Percentiles rank a stretch among this genome's conserved stretches.
These are phyloP conservation scores for Dasysyrphus tricinctus DNA, from an alignment of 2,888 invertebrate genomes.

Conservation along the genomic window DNA sequence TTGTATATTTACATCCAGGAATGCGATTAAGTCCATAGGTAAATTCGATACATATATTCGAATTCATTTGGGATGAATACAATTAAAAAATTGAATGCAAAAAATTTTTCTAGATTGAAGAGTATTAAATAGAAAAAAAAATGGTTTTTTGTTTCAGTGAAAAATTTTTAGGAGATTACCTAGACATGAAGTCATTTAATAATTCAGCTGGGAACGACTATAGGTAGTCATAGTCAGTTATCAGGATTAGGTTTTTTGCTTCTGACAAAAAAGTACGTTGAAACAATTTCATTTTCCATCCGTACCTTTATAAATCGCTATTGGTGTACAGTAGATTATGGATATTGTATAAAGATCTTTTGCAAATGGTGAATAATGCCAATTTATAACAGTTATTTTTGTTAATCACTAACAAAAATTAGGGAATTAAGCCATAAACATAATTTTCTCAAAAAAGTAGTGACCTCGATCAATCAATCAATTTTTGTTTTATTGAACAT, in stretches of 20 bases:
- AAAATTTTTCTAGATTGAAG: background rate
- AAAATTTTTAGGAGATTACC: slow-evolving; percentile 9
- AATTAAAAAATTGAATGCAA: slow-evolving; percentile 4
- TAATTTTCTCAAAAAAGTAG: too few species aligned
- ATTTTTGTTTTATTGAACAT: too few species aligned
- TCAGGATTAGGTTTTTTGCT: slow-evolving; percentile 17
- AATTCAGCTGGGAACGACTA: background rate
- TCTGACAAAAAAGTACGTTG: background rate
- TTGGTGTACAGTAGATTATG: background rate
- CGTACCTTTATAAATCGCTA: background rate
- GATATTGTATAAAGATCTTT: too few species aligned
- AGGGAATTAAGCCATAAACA: too few species aligned
- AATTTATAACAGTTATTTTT: too few species aligned
- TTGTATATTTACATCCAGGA: slow-evolving; percentile 2
- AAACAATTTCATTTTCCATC: background rate
- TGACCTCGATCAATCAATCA: too few species aligned
- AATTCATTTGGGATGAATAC: background rate
- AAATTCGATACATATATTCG: background rate
- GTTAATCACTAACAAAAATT: too few species aligned
- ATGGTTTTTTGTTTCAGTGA: background rate
- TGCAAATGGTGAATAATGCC: too few species aligned
- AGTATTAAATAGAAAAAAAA: background rate
- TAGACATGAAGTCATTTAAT: slow-evolving; percentile 5
- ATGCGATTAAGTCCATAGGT: background rate
- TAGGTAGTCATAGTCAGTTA: background rate